phyloP scores from a whole-genome alignment of 37 sponge, comb jelly and placozoan genomes.

The Beroe ovata region DNA sequence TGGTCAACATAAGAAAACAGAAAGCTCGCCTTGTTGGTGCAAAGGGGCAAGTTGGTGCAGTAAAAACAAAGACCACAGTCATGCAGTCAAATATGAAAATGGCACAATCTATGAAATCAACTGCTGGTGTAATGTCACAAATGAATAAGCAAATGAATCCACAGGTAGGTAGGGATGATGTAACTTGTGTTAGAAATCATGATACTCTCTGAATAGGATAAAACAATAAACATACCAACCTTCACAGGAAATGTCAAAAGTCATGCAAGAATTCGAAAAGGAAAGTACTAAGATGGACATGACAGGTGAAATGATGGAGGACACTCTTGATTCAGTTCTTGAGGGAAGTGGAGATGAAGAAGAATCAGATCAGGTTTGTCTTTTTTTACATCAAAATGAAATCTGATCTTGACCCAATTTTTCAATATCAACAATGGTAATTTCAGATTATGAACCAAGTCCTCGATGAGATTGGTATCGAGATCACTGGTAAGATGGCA shows the following conservation, averaged over 20 bases:
- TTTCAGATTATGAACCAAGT: constrained; percentile 77
- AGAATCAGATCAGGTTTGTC: constrained; percentile 83
- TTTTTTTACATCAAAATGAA: too few relatives aligned
- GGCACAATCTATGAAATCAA: constrained; percentile 66
- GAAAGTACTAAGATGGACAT: constrained; percentile 97
- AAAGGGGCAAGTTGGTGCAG: constrained; percentile 81
- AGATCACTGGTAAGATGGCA: constrained; percentile 79
- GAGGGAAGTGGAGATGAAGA: constrained; percentile 95
- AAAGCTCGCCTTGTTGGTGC: constrained; percentile 83
- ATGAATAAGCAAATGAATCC: constrained; percentile 88
- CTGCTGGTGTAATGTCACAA: constrained; percentile 74
- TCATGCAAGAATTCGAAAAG: constrained; percentile 88
- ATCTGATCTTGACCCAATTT: too few relatives aligned
- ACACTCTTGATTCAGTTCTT: constrained; percentile 86
- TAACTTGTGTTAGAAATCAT: background rate
- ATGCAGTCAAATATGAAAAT: constrained; percentile 67
- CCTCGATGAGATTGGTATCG: constrained; percentile 99
- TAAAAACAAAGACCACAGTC: constrained; percentile 73
- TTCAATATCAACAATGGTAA: too few relatives aligned
- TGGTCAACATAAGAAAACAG: constrained; percentile 90
- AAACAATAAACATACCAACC: too few relatives aligned
- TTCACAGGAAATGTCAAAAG: constrained; percentile 78
- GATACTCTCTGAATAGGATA: too few relatives aligned
- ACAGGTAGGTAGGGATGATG: constrained; percentile 36
- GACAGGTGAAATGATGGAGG: constrained; percentile 95